These are phyloP conservation scores for Lepidochrysops patricia DNA, from an alignment of 2,888 invertebrate species.

Conservation along the genomic window DNA sequence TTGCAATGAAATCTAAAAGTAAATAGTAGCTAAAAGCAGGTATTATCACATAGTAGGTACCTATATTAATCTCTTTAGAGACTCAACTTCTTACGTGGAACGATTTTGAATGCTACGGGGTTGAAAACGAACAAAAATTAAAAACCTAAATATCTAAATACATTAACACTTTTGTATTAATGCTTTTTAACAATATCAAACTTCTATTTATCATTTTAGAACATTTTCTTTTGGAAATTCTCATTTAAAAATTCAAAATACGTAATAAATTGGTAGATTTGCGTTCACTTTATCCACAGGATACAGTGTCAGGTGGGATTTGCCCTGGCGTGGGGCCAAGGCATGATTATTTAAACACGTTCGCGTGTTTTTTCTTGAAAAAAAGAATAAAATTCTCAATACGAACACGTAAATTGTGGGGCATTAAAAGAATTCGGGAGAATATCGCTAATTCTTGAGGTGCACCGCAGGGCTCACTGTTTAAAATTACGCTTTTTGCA, in stretches of 20 bases:
- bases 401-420: constrained; percentile 43
- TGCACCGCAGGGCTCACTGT: constrained; percentile 30
- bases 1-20: no score
- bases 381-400: constrained; percentile 20
- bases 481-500: constrained; percentile 26
- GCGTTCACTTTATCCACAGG: constrained; percentile 5
- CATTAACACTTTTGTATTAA: no score
- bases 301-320: constrained; percentile 38
- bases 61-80: no score
- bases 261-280: constrained; percentile 2
- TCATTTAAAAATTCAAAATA: neutral
- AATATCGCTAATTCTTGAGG: constrained; percentile 27
- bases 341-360: constrained; percentile 41
- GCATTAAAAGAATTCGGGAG: constrained; percentile 54
- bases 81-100: no score
- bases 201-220: no score
- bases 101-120: no score
- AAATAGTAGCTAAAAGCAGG: no score
- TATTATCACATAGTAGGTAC: no score
- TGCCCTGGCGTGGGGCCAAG: constrained; percentile 43
- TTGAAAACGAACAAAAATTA: no score
- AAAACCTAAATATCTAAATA: no score
- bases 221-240: neutral
- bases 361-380: constrained; percentile 22
- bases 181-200: no score